A percentile compares a stretch with the other conserved stretches of the same genome.
Conservation (phyloP, 2,888 invertebrate genomes). For the Drosophila peninsularis region DNA sequence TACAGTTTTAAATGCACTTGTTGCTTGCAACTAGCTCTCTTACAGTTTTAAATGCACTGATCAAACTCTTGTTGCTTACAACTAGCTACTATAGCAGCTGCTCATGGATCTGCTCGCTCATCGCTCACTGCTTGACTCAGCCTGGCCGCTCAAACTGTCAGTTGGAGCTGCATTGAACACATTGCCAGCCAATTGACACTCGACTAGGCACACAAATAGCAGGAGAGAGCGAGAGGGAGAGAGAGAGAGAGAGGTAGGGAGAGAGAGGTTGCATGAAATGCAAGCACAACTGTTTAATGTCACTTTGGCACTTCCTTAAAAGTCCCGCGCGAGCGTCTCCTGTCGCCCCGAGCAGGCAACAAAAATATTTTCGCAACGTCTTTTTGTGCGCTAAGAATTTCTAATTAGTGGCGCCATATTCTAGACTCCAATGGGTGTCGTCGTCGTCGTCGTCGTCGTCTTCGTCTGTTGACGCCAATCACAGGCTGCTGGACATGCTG, state of each 20-base stretch:
- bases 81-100: not conserved
- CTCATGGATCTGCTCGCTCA: not conserved
- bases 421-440: conserved; percentile 68
- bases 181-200: conserved; percentile 11
- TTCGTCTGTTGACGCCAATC: conserved; percentile 56
- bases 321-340: conserved; percentile 56
- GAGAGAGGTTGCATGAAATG: conserved; percentile 37
- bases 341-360: conserved; percentile 48
- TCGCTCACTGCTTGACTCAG: no score
- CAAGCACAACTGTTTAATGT: conserved; percentile 77
- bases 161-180: conserved; percentile 1
- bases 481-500: conserved; percentile 47
- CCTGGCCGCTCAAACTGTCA: conserved; percentile 13
- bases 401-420: conserved; percentile 81
- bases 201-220: conserved; percentile 2
- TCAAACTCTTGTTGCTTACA: not conserved
- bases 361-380: conserved; percentile 64
- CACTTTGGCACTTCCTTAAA: conserved; percentile 79
- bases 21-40: no score
- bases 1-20: no score
- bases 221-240: not conserved
- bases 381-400: conserved; percentile 76
- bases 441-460: conserved; percentile 28
- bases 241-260: not conserved
- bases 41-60: no score